Percentiles rank a stretch among this genome's conserved stretches.
phyloP scores from a whole-genome alignment of 2,888 invertebrate genomes.

The Helleia helle region DNA sequence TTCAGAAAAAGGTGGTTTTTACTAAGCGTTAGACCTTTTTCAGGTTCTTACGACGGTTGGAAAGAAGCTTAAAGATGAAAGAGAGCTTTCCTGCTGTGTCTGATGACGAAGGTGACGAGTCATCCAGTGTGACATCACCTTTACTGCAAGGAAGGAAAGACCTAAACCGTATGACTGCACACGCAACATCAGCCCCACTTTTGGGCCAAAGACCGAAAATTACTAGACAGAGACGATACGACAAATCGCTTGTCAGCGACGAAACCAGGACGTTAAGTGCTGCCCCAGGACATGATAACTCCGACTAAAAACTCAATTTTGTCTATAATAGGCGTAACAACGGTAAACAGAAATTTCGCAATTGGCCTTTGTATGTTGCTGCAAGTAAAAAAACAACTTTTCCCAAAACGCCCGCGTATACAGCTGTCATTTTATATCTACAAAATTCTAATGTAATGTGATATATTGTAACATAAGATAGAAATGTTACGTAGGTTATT shows the following conservation, averaged over 20 bases:
- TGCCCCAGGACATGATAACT: constrained; percentile 55
- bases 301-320: too few relatives aligned
- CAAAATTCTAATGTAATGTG: constrained; percentile 69
- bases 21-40: constrained; percentile 16
- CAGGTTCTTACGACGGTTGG: constrained; percentile 81
- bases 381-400: neutral
- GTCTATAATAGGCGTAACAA: too few relatives aligned
- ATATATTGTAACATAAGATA: constrained; percentile 51
- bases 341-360: too few relatives aligned
- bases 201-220: constrained; percentile 64
- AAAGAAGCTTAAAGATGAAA: constrained; percentile 80
- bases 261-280: constrained; percentile 58
- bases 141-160: constrained; percentile 66
- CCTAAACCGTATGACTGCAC: constrained; percentile 39
- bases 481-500: constrained; percentile 35
- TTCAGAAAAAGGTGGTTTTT: constrained; percentile 13
- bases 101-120: constrained; percentile 74
- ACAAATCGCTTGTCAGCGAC: constrained; percentile 55
- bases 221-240: constrained; percentile 59
- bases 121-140: constrained; percentile 78
- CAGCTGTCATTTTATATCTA: constrained; percentile 33
- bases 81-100: constrained; percentile 75
- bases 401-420: constrained; percentile 13
- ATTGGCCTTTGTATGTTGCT: constrained; percentile 1
- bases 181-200: constrained; percentile 61